Percentiles rank a stretch among this genome's conserved stretches.
phyloP scores from a whole-genome alignment of 2,113 vertebrate genomes.

The Petrocephalus microphthalmus region DNA sequence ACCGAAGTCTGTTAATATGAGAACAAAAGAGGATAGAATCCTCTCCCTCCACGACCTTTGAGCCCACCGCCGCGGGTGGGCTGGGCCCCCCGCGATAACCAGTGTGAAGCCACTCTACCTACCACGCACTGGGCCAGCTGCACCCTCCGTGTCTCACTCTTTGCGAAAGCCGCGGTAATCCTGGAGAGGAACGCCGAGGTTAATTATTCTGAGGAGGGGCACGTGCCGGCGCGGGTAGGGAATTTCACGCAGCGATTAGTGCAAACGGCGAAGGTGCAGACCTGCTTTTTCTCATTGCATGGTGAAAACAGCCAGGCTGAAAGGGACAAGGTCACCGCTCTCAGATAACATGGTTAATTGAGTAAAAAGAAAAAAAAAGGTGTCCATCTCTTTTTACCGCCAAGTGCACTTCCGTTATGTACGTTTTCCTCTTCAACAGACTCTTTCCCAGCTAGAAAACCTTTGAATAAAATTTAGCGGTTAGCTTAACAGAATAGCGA shows the following conservation, averaged over 20 bases:
- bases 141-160: neutral
- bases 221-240: neutral
- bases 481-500: neutral
- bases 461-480: neutral
- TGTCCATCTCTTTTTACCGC: neutral
- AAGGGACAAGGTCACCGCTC: conserved; percentile 7
- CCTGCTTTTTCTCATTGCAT: neutral
- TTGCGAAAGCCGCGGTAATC: neutral
- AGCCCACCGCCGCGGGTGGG: too few relatives aligned
- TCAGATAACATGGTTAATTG: neutral
- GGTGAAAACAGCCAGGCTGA: neutral
- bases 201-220: conserved; percentile 16
- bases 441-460: neutral
- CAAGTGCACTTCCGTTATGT: neutral
- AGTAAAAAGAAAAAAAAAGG: neutral
- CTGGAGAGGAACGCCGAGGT: neutral
- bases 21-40: neutral
- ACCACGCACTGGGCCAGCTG: neutral
- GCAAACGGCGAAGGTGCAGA: neutral
- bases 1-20: neutral
- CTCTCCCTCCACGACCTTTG: neutral
- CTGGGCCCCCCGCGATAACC: neutral
- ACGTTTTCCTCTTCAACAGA: neutral
- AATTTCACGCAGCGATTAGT: neutral
- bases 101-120: neutral